phyloP scores from a whole-genome alignment of 2,113 vertebrate species.

The Ochotona curzoniae region DNA sequence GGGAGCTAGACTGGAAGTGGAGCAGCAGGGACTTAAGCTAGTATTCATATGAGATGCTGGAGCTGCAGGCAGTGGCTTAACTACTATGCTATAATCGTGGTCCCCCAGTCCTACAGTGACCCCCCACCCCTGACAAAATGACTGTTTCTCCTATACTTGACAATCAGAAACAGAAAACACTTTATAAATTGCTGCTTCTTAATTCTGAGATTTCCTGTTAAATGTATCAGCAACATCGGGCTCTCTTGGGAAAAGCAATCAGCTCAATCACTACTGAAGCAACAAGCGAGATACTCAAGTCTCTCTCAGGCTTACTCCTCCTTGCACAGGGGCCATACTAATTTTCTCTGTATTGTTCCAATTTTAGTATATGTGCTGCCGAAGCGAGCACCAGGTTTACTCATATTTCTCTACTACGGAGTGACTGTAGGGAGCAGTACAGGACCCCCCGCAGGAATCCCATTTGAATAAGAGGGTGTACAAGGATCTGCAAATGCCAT shows the following conservation, averaged over 20 bases:
- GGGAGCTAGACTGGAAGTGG: not conserved
- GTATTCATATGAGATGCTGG: no score
- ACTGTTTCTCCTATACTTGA: constrained; percentile 29
- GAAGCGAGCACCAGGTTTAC: no score
- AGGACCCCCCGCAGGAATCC: not conserved
- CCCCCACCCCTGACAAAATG: not conserved
- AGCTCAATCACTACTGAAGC: constrained; percentile 4
- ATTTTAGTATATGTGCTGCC: no score
- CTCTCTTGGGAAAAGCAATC: constrained; percentile 5
- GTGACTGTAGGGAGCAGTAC: not conserved
- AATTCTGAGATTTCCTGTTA: not conserved
- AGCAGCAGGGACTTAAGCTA: no score
- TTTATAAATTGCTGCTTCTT: not conserved
- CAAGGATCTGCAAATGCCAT: not conserved
- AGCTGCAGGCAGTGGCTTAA: no score
- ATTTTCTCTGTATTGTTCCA: no score
- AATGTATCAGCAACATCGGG: not conserved
- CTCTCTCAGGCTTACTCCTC: no score
- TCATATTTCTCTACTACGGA: constrained; percentile 30
- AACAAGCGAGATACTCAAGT: not conserved
- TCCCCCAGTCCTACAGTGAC: not conserved
- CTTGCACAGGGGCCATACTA: no score
- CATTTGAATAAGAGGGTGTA: constrained; percentile 27
- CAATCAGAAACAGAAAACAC: not conserved
- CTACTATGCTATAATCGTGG: no score